phyloP scores from a whole-genome alignment of 2,113 vertebrate genomes.

The Larimichthys crocea region DNA sequence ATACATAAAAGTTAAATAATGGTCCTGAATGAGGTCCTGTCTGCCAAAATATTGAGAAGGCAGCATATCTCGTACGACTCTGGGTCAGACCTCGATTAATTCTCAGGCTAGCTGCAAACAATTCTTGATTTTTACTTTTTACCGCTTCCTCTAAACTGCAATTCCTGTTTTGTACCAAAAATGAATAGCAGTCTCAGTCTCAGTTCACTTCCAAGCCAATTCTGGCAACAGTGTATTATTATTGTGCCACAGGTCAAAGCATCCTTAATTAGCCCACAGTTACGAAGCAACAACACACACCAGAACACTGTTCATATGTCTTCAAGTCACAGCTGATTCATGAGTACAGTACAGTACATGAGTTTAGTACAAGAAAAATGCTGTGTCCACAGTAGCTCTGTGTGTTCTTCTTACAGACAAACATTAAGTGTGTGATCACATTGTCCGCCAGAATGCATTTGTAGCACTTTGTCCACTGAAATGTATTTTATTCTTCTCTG shows the following conservation, averaged over 20 bases:
- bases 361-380: not conserved
- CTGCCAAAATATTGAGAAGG: not conserved
- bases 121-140: too few relatives aligned
- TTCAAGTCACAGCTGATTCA: not conserved
- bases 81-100: not conserved
- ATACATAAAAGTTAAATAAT: not conserved
- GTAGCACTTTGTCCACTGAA: conserved; percentile 40
- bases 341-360: not conserved
- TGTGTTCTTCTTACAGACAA: conserved; percentile 36
- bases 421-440: not conserved
- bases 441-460: conserved; percentile 30
- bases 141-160: too few relatives aligned
- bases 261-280: too few relatives aligned
- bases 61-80: not conserved
- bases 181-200: too few relatives aligned
- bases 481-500: conserved; percentile 56
- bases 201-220: too few relatives aligned
- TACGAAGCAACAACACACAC: too few relatives aligned
- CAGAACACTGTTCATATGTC: not conserved
- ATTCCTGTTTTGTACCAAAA: too few relatives aligned
- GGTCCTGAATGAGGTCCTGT: not conserved
- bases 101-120: not conserved
- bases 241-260: too few relatives aligned
- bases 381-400: not conserved
- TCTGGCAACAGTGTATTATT: too few relatives aligned